Evolutionary conservation across 2,888 invertebrate species (phyloP).

Genomic region (Conistra vaccinii): DNA sequence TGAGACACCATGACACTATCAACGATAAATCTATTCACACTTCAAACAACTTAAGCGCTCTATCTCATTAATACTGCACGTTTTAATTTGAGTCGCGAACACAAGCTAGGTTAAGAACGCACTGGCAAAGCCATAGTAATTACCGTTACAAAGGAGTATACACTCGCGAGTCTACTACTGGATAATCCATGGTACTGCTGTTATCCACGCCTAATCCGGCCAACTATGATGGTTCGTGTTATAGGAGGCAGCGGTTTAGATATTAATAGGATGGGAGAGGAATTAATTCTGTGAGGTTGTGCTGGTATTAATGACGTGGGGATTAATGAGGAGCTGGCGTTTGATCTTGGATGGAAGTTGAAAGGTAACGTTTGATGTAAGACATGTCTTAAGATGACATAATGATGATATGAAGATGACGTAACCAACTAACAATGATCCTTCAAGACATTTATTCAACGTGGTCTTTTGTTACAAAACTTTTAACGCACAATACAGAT

Average conservation of each 20-base stretch:
- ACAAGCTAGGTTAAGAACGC: constrained; percentile 65
- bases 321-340: constrained; percentile 12
- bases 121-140: constrained; percentile 78
- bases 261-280: constrained; percentile 11
- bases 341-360: not conserved
- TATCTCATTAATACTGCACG: constrained; percentile 46
- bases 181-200: constrained; percentile 75
- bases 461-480: not conserved
- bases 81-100: constrained; percentile 66
- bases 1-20: too few relatives aligned
- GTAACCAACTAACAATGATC: not conserved
- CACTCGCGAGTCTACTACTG: constrained; percentile 68
- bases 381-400: not conserved
- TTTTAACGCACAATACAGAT: not conserved
- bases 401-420: not conserved
- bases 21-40: not conserved
- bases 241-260: constrained; percentile 34
- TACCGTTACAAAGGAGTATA: constrained; percentile 73
- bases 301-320: constrained; percentile 5
- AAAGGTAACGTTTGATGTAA: too few relatives aligned
- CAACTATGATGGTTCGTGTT: constrained; percentile 53
- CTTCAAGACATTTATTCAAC: not conserved
- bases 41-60: constrained; percentile 12
- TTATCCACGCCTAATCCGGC: constrained; percentile 75
- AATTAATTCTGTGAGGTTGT: not conserved